Evolutionary conservation across 2,888 invertebrate genomes (phyloP).

Genomic region (Drosophila planitibia): DNA sequence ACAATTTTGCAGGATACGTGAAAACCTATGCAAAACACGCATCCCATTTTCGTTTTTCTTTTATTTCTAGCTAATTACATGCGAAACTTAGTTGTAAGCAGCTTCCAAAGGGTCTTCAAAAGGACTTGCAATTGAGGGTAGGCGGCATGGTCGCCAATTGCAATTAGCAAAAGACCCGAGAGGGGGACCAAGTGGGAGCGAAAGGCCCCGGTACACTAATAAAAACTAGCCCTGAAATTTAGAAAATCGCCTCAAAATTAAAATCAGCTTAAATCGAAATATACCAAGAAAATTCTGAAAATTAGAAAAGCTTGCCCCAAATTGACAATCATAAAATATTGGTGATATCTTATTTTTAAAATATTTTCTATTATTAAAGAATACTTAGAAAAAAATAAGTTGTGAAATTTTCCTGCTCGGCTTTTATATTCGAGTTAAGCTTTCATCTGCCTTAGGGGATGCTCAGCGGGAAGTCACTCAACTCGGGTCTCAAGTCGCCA

Average conservation of each 20-base stretch:
- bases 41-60: neutral
- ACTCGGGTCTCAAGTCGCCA: neutral
- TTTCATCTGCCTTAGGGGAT: neutral
- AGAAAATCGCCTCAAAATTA: neutral
- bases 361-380: neutral
- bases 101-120: neutral
- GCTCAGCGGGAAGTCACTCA: neutral
- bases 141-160: slow-evolving; percentile 34
- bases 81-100: slow-evolving; percentile 12
- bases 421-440: neutral
- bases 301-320: neutral
- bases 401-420: neutral
- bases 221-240: neutral
- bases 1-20: neutral
- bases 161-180: slow-evolving; percentile 49
- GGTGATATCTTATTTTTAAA: neutral
- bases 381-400: too few species aligned
- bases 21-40: neutral
- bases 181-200: neutral
- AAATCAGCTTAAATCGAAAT: neutral
- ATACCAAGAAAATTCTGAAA: neutral
- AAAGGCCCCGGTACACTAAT: neutral
- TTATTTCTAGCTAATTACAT: slow-evolving; percentile 29
- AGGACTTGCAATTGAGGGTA: neutral
- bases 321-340: neutral